These are phyloP conservation scores for Neotoxoptera formosana DNA, from an alignment of 1,140 invertebrate species.

Conservation along the genomic window DNA sequence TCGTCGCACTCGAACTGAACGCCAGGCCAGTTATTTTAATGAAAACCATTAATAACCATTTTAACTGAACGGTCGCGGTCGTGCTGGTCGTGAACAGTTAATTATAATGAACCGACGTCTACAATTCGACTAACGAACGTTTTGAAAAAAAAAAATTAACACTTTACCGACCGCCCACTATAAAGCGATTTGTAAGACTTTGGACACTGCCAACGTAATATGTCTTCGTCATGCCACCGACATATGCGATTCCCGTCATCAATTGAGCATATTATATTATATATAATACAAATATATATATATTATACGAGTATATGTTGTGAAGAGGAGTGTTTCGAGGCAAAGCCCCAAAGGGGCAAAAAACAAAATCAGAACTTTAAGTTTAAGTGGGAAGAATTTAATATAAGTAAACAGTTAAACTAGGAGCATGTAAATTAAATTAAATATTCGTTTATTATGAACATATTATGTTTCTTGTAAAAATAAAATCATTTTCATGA, in stretches of 20 bases:
- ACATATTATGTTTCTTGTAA: not conserved
- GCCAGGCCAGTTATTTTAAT: not conserved
- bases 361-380: not conserved
- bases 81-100: not conserved
- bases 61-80: not conserved
- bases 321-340: not conserved
- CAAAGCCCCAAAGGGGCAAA: not conserved
- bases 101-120: not conserved
- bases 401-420: not conserved
- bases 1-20: not conserved
- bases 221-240: not conserved
- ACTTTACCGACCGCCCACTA: not conserved
- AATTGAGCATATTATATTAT: too few relatives aligned
- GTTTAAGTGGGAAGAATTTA: not conserved
- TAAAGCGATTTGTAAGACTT: not conserved
- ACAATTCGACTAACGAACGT: not conserved
- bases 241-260: not conserved
- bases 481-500: not conserved
- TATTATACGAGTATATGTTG: not conserved
- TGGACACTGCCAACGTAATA: not conserved
- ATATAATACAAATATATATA: not conserved
- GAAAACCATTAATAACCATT: constrained; percentile 13
- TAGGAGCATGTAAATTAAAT: not conserved
- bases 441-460: not conserved
- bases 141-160: constrained; percentile 2